Evolutionary conservation across 1,140 invertebrate genomes (phyloP), one percentile per base, ranked within the genome.

Genomic region (Chironomus striatipennis): DNA sequence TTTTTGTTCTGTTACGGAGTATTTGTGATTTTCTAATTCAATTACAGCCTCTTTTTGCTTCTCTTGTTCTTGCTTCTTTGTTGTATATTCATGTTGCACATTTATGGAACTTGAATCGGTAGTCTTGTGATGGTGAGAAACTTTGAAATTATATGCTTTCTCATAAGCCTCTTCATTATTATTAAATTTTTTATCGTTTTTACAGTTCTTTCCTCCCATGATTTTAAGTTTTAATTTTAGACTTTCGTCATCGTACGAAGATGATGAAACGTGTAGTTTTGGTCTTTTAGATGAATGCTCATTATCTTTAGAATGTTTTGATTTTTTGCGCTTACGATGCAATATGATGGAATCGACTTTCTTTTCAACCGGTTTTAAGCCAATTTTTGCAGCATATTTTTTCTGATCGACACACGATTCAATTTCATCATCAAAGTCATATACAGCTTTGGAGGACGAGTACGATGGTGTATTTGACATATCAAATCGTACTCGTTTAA

Each of bases 301-400:
- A 0, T 79, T 78, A 70, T 82, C 80, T 77, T 80, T 81, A 10
- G 80, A 81, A 76, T 82, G 81, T 73, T 82, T 82, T 42, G 43
- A 43, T 78, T 82, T 82, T 74, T 82, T 82, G 74, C 81, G 79
- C 76, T 82, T 82, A 73, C 81, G 81, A 77, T 82, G 81, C 67
- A 75, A 10, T 20, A 73, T 42, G 65, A 67, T 74, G 18, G 21
- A 42, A n/a, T 72, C 74, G 12, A 43, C 74, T 21, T 43, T 43
- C 12, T 24, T 70, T 74, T 5, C 64, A 7, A 82, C 82, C 70
- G 81, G 81, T 72, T 81, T 81, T 0, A 82, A 74, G 2, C 81
- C 81, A 65, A 82, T 82, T 34, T 81, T 79, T 74, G 82, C 82
- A 64, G 80, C 81, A 75, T 82, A 82, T 0, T 81, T 81, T 57